These are phyloP conservation scores for Macquaria ambigua DNA, from an alignment of 2,113 vertebrate genomes.

Conservation along the genomic window DNA sequence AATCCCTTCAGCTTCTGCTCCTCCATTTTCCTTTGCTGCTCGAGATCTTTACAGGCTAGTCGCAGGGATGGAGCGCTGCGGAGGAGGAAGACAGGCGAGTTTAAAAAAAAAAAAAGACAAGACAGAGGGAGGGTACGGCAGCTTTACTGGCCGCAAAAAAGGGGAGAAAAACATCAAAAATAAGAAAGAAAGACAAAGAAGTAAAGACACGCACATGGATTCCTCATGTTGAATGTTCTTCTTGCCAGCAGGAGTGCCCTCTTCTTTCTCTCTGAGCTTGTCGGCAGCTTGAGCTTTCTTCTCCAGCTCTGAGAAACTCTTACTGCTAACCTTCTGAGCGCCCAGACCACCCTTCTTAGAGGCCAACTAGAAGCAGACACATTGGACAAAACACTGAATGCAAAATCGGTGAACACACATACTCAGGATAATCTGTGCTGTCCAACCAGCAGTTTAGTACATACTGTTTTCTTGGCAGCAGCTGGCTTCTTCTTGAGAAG, in stretches of 20 bases:
- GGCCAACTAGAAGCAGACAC: constrained; percentile 84
- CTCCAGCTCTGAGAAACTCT: constrained; percentile 91
- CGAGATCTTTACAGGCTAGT: constrained; percentile 91
- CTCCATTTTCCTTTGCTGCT: constrained; percentile 88
- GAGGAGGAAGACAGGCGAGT: constrained; percentile 40
- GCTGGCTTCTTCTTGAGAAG: constrained; percentile 84
- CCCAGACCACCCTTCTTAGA: constrained; percentile 93
- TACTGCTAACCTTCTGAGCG: constrained; percentile 93
- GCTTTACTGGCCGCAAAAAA: not conserved
- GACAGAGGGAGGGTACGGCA: not conserved
- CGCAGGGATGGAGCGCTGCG: constrained; percentile 88
- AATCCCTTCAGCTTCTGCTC: constrained; percentile 84
- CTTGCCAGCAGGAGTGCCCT: constrained; percentile 40
- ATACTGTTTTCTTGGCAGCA: constrained; percentile 78
- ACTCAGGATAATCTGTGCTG: not conserved
- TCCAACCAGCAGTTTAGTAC: not conserved
- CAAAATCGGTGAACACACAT: not conserved
- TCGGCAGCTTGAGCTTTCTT: constrained; percentile 93
- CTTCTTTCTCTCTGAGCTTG: constrained; percentile 85
- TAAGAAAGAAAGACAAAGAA: not conserved
- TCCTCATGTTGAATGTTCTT: constrained; percentile 81
- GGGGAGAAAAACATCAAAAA: not conserved
- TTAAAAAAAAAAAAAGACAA: not conserved
- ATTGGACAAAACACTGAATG: constrained; percentile 12
- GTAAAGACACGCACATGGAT: constrained; percentile 82